Evolutionary conservation across 2,113 vertebrate species (phyloP), one percentile per base, ranked within the genome.

Genomic region (Sinocyclocheilus rhinocerous): DNA sequence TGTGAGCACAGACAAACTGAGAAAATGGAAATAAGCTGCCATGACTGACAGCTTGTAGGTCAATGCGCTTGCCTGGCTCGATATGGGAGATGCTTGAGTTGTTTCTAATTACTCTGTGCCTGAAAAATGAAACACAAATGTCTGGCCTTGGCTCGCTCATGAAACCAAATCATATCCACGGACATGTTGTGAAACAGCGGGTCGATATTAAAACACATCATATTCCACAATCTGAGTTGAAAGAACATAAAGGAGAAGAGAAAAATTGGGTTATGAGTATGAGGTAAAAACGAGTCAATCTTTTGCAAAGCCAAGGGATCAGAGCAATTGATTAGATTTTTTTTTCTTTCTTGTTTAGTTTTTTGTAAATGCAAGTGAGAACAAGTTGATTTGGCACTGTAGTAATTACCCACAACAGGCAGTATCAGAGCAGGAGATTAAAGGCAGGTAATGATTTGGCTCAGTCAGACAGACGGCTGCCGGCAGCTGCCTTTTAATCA

Each of bases 381-480:
- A 59, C 67, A 75, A 69, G 88, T 20, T 83, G 39, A 75, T 76
- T 87, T 87, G 93, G 92, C 92, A 92, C 91, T 91, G 90, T 73
- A 85, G 86, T 94, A 94, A 94, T 93, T 94, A 93, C 93, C 91
- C 81, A 87, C 91, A 92, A 91, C 91, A 91, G 57, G 57, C 90
- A 89, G 87, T 92, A 93, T 93, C 78, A 81, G 92, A 93, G 92
- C 92, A 90, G 89, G 91, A 91, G 92, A 94, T 94, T 93, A 94
- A 94, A 93, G 92, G 89, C 59, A 69, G 86, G 48, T 65, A 72
- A 79, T 86, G 83, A 63, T 73, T 87, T 83, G 16, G 55, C 52
- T 59, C 45, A 13, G 22, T 57, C 67, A 39, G 65, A 76, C 75
- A 88, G 85, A 76, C 92, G 87, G 90, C 91, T 90, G 92, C 42